Percentiles rank a stretch among this genome's conserved stretches.
Conservation (phyloP, 2,797 vertebrate species). For the Pseudochromis fuscus region DNA sequence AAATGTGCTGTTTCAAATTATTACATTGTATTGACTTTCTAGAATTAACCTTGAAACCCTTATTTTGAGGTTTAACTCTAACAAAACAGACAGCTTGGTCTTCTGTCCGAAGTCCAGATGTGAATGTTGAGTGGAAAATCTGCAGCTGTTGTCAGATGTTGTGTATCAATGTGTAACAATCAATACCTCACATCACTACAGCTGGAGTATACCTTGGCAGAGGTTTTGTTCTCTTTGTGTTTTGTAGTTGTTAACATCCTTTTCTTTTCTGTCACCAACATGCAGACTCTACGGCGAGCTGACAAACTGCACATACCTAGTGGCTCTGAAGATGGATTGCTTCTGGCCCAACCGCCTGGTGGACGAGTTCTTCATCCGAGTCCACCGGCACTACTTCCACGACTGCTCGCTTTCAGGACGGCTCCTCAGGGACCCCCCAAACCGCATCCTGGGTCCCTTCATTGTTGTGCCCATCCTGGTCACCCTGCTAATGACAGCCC, state of each 20-base stretch:
- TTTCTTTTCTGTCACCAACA: constrained; percentile 26
- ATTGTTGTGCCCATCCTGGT: constrained; percentile 90
- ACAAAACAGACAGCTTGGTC: background rate
- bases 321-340: constrained; percentile 87
- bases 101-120: background rate
- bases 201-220: too few relatives aligned
- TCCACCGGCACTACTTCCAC: constrained; percentile 92
- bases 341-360: constrained; percentile 94
- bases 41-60: too few relatives aligned
- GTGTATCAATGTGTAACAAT: too few relatives aligned
- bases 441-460: constrained; percentile 90
- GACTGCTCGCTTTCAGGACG: constrained; percentile 90
- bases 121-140: too few relatives aligned
- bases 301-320: constrained; percentile 90
- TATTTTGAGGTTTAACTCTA: too few relatives aligned
- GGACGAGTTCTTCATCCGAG: constrained; percentile 91
- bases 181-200: too few relatives aligned
- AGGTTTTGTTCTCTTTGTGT: background rate
- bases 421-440: constrained; percentile 89
- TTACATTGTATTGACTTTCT: too few relatives aligned
- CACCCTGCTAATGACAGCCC: constrained; percentile 91
- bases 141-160: too few relatives aligned
- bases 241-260: too few relatives aligned
- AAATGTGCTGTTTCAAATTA: too few relatives aligned
- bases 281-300: constrained; percentile 90